These are phyloP conservation scores for Drosophila putrida DNA, from an alignment of 2,888 invertebrate species.

Conservation along the genomic window DNA sequence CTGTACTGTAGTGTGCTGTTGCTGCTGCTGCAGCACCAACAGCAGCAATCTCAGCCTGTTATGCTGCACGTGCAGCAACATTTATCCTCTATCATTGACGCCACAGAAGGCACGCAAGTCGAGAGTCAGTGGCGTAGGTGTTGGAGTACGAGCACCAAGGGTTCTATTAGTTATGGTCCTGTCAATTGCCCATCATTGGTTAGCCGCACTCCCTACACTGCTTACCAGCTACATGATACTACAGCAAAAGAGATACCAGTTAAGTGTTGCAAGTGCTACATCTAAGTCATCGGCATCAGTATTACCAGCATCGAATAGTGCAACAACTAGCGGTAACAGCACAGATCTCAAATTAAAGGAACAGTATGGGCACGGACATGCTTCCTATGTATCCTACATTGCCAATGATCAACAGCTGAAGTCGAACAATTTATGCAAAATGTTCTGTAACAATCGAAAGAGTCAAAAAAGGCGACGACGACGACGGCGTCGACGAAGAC, in stretches of 20 bases:
- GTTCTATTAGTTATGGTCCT: conserved; percentile 33
- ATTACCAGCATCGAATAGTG: conserved; percentile 13
- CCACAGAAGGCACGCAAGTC: conserved; percentile 23
- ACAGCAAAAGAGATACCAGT: conserved; percentile 25
- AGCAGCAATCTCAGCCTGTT: too few relatives aligned
- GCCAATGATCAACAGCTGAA: conserved; percentile 72
- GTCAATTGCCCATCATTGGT: conserved; percentile 47
- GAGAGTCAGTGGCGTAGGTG: background rate
- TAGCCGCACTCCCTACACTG: conserved; percentile 38
- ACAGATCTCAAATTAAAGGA: conserved; percentile 42
- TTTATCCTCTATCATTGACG: conserved; percentile 15
- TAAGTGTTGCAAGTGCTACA: conserved; percentile 1
- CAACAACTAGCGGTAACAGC: conserved; percentile 1
- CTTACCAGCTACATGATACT: conserved; percentile 44
- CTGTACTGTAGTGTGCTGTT: conserved; percentile 55
- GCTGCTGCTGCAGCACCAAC: conserved; percentile 57
- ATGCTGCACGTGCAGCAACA: conserved; percentile 19
- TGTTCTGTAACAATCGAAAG: conserved; percentile 70
- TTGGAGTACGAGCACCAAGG: conserved; percentile 22
- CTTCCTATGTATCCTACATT: conserved; percentile 54
- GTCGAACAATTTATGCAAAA: conserved; percentile 68
- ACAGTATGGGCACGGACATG: conserved; percentile 8
- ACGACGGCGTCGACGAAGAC: conserved; percentile 65
- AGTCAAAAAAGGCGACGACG: conserved; percentile 61
- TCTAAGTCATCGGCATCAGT: conserved; percentile 10